These are phyloP conservation scores for Takifugu ocellatus DNA, from an alignment of 2,797 vertebrate genomes.

Conservation along the genomic window DNA sequence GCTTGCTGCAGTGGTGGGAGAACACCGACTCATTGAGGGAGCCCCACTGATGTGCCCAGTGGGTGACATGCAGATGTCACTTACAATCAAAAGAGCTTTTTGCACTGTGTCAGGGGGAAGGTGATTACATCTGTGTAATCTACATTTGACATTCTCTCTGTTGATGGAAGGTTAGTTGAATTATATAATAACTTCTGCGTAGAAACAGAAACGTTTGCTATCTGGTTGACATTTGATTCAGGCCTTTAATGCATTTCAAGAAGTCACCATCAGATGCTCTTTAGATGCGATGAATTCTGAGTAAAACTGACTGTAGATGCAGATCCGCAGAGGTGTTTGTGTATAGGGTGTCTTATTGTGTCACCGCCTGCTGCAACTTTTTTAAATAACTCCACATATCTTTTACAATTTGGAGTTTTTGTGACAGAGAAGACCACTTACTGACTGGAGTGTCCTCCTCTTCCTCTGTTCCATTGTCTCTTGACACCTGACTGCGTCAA, in stretches of 20 bases:
- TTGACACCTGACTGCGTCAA: conserved; percentile 8
- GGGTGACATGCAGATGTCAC: conserved; percentile 39
- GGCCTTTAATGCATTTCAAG: conserved; percentile 51
- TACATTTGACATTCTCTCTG: conserved; percentile 71
- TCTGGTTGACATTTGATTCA: conserved; percentile 68
- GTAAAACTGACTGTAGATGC: neutral
- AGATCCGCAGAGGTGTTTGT: neutral
- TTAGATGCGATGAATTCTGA: conserved; percentile 21
- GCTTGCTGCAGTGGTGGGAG: neutral
- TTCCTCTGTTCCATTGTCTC: conserved; percentile 6
- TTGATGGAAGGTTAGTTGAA: conserved; percentile 60
- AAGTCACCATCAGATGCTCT: conserved; percentile 33
- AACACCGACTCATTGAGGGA: conserved; percentile 2
- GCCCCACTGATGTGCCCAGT: conserved; percentile 19
- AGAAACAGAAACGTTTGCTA: conserved; percentile 49
- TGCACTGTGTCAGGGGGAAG: conserved; percentile 26
- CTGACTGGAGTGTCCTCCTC: conserved; percentile 7
- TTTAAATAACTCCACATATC: conserved; percentile 4
- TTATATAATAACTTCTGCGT: conserved; percentile 53
- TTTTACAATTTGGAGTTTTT: conserved; percentile 7
- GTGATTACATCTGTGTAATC: conserved; percentile 66
- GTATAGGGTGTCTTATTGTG: neutral
- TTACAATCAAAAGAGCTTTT: conserved; percentile 48
- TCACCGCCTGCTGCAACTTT: neutral
- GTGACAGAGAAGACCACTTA: neutral